These are phyloP conservation scores for Tetramorium simillimum DNA, from an alignment of 1,140 invertebrate genomes.

Conservation along the genomic window DNA sequence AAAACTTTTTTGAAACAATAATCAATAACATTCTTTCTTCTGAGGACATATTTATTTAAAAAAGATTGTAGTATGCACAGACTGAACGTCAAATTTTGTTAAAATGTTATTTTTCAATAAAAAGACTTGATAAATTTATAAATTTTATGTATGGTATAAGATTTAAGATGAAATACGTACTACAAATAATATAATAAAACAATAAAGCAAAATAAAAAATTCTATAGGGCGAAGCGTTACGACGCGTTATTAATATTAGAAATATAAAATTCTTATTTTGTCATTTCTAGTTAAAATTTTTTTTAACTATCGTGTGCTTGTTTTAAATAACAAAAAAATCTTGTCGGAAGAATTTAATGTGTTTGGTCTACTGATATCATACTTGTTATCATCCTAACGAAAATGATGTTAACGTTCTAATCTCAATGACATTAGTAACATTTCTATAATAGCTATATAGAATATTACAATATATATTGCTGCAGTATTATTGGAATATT, in stretches of 20 bases:
- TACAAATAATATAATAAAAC: background rate
- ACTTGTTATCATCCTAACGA: background rate
- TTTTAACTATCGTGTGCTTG: too few species aligned
- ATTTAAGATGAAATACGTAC: background rate
- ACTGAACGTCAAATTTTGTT: too few species aligned
- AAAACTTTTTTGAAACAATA: background rate
- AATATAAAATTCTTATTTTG: background rate
- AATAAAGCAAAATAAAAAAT: background rate
- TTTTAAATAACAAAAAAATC: background rate
- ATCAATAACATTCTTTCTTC: background rate
- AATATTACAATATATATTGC: too few species aligned
- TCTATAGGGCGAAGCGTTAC: background rate
- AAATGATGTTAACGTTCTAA: background rate
- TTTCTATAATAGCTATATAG: too few species aligned
- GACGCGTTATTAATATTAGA: too few species aligned
- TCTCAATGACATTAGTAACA: background rate
- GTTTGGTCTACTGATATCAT: background rate
- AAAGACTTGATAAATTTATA: background rate
- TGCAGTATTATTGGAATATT: too few species aligned
- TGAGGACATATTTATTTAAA: background rate
- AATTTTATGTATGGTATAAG: background rate
- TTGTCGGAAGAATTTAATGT: too few species aligned
- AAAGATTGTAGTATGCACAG: background rate
- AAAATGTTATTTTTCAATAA: background rate
- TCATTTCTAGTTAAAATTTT: background rate